These are phyloP conservation scores for Premnoplex brunnescens DNA, from an alignment of 2,797 vertebrate genomes.

Conservation along the genomic window DNA sequence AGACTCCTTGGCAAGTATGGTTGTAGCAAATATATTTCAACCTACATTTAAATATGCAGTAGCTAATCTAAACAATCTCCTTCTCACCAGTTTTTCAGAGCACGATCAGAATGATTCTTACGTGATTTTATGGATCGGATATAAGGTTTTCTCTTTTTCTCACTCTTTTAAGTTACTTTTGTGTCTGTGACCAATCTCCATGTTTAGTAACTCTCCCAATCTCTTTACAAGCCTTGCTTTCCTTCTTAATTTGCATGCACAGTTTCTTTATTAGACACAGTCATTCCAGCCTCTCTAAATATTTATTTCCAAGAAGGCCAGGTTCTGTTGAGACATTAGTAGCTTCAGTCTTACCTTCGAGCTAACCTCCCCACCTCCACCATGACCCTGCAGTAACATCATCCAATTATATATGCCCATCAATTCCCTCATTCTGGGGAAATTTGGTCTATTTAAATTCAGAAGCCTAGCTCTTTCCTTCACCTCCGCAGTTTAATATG, in stretches of 20 bases:
- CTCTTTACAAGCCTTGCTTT: neutral
- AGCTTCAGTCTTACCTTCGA: neutral
- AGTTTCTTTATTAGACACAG: neutral
- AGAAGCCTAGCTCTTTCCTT: conserved; percentile 1
- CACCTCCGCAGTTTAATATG: conserved; percentile 13
- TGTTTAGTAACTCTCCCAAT: neutral
- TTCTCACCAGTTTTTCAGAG: neutral
- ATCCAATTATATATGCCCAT: conserved; percentile 52
- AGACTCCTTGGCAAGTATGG: neutral
- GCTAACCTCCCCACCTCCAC: neutral
- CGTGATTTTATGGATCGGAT: neutral
- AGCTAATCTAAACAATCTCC: neutral
- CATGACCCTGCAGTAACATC: neutral
- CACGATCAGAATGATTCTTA: neutral
- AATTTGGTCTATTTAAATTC: conserved; percentile 43
- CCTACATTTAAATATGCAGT: neutral
- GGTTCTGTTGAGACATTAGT: neutral
- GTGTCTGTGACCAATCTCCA: neutral
- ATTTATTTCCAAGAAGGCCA: conserved; percentile 16
- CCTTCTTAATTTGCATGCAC: neutral
- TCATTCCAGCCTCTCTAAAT: neutral
- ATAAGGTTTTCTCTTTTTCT: neutral
- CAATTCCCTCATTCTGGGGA: neutral
- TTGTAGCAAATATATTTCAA: neutral
- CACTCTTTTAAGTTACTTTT: neutral